Evolutionary conservation across 2,113 vertebrate species (phyloP), one percentile per base, ranked within the genome.

Genomic region (Mormyrus iriodes): DNA sequence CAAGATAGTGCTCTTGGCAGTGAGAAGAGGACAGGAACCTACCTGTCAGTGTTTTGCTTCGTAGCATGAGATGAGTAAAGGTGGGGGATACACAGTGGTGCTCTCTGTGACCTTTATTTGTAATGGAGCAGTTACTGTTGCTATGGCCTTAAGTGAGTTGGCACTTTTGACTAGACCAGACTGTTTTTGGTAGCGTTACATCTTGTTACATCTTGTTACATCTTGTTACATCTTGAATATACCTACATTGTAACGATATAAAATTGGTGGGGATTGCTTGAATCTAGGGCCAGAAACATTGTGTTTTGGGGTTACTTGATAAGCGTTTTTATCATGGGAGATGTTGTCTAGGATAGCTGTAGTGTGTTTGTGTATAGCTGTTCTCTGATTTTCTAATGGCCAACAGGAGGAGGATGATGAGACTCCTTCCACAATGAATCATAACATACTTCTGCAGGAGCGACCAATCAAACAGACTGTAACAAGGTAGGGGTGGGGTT

Each of bases 381-480:
- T 84, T 48, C 82, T 44, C 44, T 84, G 44, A 24, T 84, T 24
- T 84, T 9, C 42, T 48, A 42, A 42, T 83, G 73, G 73, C 44
- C 82, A 84, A 39, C 76, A 99, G 98, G 95, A 93, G 1, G 97
- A 96, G 0, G 98, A 99, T 0, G 97, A 98, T 49, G 95, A 96
- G 69, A 96, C 94, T 35, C 91, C 94, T 0, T 99, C 98, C 87
- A 97, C 97, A 12, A 96, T 99, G 95, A 99, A 99, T 95, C 97
- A 98, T 94, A 94, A 94, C 94, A 94, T 99, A 92, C 96, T 98
- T 87, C 96, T 99, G 49, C 98, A 99, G 92, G 98, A 99, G 93
- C 95, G 98, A 39, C 97, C 98, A 42, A 95, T 99, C 94, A 99
- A 97, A 89, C 98, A 99, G 94, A 99, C 98, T 1, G 97, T 99